Evolutionary conservation across 2,797 vertebrate genomes (phyloP), one percentile per base, ranked within the genome.

Genomic region (Thripadectes ignobilis): DNA sequence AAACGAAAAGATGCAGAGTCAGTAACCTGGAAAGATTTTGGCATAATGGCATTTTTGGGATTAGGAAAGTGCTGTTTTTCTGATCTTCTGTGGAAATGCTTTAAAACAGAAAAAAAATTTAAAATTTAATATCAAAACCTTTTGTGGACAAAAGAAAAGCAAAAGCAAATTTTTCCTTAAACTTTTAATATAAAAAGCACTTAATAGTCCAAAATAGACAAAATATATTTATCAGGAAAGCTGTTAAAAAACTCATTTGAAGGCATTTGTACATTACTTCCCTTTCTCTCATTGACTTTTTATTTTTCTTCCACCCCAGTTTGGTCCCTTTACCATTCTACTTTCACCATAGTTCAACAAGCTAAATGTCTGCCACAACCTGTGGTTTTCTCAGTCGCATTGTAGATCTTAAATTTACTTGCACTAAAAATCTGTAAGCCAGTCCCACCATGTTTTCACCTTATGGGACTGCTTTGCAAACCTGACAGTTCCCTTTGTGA

Each of bases 231-330:
- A 69, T 19, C 32, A 34, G 22, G 29, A 73, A 69, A 41, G 36
- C 36, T 27, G 51, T 16, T 82, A 12, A 72, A 76, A 67, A 82
- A 51, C 8, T 88, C 23, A 78, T 84, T 92, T 69, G 69, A 84
- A 93, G 38, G n/a, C 69, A 92, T 95, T 84, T 48, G 7, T 59
- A 21, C 74, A 79, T 94, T 89, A 52, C 71, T 73, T 87, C 67
- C 62, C 62, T 39, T 51, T 91, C 39, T 39, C 26, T 57, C 88
- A 73, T 86, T 76, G 48, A 39, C 30, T 52, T 80, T 79, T 68
- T 45, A 19, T 73, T 88, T 83, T 85, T 45, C 32, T 92, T 79
- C 58, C 49, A 46, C 57, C 29, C 17, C 52, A 38, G 38, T 52
- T 89, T 84, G 67, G 23, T 84, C 67, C 81, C 49, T 63, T 83